Base-by-base conservation (phyloP, 2,888 invertebrate species). In the Petrophora chlorosata region DNA sequence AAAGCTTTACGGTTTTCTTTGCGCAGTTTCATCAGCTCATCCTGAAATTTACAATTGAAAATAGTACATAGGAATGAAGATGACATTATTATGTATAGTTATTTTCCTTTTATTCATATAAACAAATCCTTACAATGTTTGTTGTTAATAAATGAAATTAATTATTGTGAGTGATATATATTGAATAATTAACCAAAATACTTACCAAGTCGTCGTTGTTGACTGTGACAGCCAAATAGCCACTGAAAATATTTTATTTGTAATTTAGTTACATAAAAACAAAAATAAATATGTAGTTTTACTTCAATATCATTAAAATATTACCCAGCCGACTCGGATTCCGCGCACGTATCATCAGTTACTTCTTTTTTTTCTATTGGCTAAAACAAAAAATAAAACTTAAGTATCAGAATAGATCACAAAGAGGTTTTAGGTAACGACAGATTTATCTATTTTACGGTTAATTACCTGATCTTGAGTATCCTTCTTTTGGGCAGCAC, bases 1-100 rank as follows among this genome's bases (percentile, higher is more conserved):
- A 92, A 71, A 2, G 92, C 92, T 64, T 92, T 92, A 29, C 84
- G 80, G 57, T 92, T 86, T 56, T 92, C 92, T 8, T 73, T 73
- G 29, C 91, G 88, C n/a, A 92, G 65, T 54, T 85, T 89, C 12
- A 85, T 77, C 35, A 91, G 65, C 63, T 90, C 86, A 64, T 84
- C 85, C 90, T 90, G 56, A n/a, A 70, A 70, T 54, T 50, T 44
- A 32, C 7, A 14, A 12, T 0, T 16, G 7, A 19, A 19, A 7
- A 4, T 5, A 23, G 23, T 23, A 23, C 0, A n/a, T 23, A 5
- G n/a, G 8, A 8, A 23, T 3, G 8, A 1, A 23, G 3, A 3
- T n/a, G 0, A 23, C 16, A 16, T 16, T n/a, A n/a, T n/a, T n/a
- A n/a, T n/a, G n/a, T n/a, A n/a, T n/a, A n/a, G n/a, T n/a, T n/a